These are phyloP conservation scores for Naso thynnoides DNA, from an alignment of 2,797 vertebrate species.

Conservation along the genomic window DNA sequence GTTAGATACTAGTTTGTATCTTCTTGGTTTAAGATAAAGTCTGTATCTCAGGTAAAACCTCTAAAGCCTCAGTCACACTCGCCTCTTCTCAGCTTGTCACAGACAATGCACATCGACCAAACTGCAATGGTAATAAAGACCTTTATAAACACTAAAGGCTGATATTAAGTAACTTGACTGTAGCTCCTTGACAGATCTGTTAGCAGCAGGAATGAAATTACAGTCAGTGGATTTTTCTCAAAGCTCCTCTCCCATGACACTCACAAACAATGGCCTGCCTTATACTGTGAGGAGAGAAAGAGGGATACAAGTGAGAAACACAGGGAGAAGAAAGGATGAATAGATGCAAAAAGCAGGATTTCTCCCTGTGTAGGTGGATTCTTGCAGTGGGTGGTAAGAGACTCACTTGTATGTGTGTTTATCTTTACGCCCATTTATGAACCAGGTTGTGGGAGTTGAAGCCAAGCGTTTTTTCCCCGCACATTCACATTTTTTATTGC, in stretches of 20 bases:
- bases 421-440: slow-evolving; percentile 36
- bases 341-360: slow-evolving; percentile 39
- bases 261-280: slow-evolving; percentile 66
- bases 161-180: slow-evolving; percentile 55
- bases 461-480: neutral
- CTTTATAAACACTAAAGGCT: slow-evolving; percentile 43
- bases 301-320: slow-evolving; percentile 36
- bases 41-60: slow-evolving; percentile 6
- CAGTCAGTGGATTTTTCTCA: slow-evolving; percentile 62
- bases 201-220: slow-evolving; percentile 72
- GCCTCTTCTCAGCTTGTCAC: slow-evolving; percentile 4
- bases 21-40: neutral
- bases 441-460: slow-evolving; percentile 40
- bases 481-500: neutral
- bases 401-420: slow-evolving; percentile 34
- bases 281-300: slow-evolving; percentile 51
- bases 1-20: neutral
- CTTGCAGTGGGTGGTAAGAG: slow-evolving; percentile 25
- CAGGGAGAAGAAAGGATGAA: slow-evolving; percentile 18
- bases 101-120: slow-evolving; percentile 20
- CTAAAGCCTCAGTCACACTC: neutral
- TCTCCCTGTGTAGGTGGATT: slow-evolving; percentile 42
- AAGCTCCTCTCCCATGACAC: slow-evolving; percentile 74
- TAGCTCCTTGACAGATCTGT: slow-evolving; percentile 55
- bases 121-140: slow-evolving; percentile 9